Conservation (phyloP, 2,888 invertebrate species). For the Dichetophora obliterata region DNA sequence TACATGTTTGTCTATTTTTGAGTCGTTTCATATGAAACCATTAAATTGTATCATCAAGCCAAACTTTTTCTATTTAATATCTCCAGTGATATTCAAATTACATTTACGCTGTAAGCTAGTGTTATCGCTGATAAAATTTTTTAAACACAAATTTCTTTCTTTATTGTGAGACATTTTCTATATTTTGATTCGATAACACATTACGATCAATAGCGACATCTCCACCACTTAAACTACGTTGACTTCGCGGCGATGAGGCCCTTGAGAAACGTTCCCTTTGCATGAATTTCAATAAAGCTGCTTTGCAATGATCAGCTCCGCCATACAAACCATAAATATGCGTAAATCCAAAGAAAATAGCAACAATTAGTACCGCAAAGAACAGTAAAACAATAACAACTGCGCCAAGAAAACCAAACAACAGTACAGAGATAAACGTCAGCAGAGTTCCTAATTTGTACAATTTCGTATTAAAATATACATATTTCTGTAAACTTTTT, state of each 20-base stretch:
- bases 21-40: no score
- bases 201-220: background rate
- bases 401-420: conserved; percentile 63
- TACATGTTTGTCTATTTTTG: no score
- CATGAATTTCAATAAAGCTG: conserved; percentile 52
- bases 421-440: conserved; percentile 62
- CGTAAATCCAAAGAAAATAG: conserved; percentile 65
- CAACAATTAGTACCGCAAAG: conserved; percentile 55
- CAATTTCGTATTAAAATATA: background rate
- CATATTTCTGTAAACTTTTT: background rate
- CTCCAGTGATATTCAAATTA: no score
- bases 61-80: no score
- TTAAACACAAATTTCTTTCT: background rate
- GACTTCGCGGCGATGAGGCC: background rate
- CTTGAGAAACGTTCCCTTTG: conserved; percentile 45
- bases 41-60: no score
- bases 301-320: conserved; percentile 52
- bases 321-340: conserved; percentile 61
- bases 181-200: background rate
- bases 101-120: no score
- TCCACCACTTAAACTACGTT: conserved; percentile 10
- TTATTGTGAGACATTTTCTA: conserved; percentile 8
- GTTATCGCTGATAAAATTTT: no score
- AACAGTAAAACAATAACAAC: conserved; percentile 57
- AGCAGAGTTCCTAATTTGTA: conserved; percentile 61